Evolutionary conservation across 2,113 vertebrate species (phyloP).

Genomic region (Spea bombifrons): DNA sequence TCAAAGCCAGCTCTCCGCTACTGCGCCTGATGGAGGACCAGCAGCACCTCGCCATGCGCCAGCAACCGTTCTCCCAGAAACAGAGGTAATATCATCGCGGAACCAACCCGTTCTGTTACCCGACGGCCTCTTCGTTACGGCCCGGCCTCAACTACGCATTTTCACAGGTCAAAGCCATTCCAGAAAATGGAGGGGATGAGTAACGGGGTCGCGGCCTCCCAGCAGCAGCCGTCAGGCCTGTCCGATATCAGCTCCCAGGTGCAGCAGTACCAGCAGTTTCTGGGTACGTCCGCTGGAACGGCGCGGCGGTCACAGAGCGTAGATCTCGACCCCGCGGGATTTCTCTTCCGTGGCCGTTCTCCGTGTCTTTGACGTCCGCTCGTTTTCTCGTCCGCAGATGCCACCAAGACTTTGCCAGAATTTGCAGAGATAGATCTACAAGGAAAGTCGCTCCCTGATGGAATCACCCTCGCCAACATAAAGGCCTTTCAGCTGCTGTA

Average conservation of each 20-base stretch:
- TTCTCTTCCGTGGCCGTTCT: background rate
- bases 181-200: slow-evolving; percentile 84
- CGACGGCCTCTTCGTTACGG: background rate
- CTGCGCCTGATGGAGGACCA: slow-evolving; percentile 86
- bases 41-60: slow-evolving; percentile 89
- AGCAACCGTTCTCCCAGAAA: slow-evolving; percentile 88
- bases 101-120: background rate
- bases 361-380: no score
- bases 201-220: slow-evolving; percentile 74
- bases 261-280: slow-evolving; percentile 89
- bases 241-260: slow-evolving; percentile 86
- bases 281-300: slow-evolving; percentile 67
- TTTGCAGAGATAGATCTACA: slow-evolving; percentile 79
- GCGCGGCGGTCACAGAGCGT: no score
- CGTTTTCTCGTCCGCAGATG: slow-evolving; percentile 73
- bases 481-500: slow-evolving; percentile 84
- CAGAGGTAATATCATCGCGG: slow-evolving; percentile 67
- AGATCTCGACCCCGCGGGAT: no score
- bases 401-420: slow-evolving; percentile 75
- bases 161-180: slow-evolving; percentile 75
- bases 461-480: slow-evolving; percentile 72
- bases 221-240: slow-evolving; percentile 66
- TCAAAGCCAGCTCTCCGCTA: slow-evolving; percentile 84
- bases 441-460: slow-evolving; percentile 72
- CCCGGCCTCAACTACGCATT: background rate